phyloP scores from a whole-genome alignment of 2,888 invertebrate species.

The Heliconius cydno region DNA sequence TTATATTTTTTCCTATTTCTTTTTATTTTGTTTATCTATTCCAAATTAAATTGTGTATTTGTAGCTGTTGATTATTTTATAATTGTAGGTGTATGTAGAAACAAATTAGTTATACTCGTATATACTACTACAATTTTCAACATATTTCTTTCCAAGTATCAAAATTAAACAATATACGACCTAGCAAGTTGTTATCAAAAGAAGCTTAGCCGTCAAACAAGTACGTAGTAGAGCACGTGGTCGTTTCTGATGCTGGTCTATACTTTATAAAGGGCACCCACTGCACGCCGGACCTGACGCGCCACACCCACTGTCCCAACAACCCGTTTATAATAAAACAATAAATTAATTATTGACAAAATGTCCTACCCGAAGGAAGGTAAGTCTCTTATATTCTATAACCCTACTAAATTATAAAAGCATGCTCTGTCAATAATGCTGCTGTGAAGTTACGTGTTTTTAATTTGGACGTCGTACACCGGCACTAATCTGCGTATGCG shows the following conservation, averaged over 20 bases:
- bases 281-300: slow-evolving; percentile 62
- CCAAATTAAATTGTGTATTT: no score
- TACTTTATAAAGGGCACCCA: slow-evolving; percentile 76
- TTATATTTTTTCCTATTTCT: no score
- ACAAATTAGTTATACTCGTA: no score
- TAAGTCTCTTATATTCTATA: slow-evolving; percentile 54
- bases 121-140: background rate
- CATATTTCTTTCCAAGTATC: slow-evolving; percentile 48
- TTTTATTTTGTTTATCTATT: no score
- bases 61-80: no score
- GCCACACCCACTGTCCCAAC: slow-evolving; percentile 56
- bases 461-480: slow-evolving; percentile 42
- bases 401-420: slow-evolving; percentile 49
- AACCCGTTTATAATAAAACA: slow-evolving; percentile 53
- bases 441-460: slow-evolving; percentile 22
- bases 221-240: slow-evolving; percentile 71
- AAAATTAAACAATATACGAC: slow-evolving; percentile 52
- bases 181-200: slow-evolving; percentile 66
- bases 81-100: no score
- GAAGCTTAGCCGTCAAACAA: slow-evolving; percentile 53
- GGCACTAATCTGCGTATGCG: slow-evolving; percentile 34
- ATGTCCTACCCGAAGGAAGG: slow-evolving; percentile 78
- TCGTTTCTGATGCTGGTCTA: slow-evolving; percentile 58
- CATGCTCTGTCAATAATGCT: slow-evolving; percentile 8
- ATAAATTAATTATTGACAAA: slow-evolving; percentile 50